phyloP scores from a whole-genome alignment of 35 echinoderm and acorn worm genomes.

The Patiria miniata region DNA sequence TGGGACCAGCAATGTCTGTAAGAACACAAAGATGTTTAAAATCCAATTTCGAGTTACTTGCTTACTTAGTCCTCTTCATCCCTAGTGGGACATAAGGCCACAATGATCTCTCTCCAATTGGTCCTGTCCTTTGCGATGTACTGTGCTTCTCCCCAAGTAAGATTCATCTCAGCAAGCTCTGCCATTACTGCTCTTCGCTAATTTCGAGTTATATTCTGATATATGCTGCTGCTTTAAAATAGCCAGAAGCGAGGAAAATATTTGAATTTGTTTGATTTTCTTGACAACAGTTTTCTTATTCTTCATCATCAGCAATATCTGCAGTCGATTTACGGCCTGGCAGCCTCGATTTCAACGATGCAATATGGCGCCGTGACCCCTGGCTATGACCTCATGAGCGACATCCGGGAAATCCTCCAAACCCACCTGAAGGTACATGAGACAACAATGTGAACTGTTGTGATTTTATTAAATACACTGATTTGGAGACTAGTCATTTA shows the following conservation, averaged over 20 bases:
- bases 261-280: no score
- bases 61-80: constrained; percentile 23
- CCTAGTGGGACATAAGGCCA: constrained; percentile 8
- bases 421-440: no score
- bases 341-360: constrained; percentile 3
- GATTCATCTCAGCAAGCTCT: constrained; percentile 26
- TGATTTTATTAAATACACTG: not conserved
- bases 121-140: constrained; percentile 13
- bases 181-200: constrained; percentile 20
- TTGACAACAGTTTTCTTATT: no score
- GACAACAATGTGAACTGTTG: no score
- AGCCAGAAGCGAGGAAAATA: no score
- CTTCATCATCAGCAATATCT: constrained; percentile 21
- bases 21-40: no score
- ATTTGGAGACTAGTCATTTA: not conserved
- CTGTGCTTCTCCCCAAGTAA: constrained; percentile 17
- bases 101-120: constrained; percentile 8
- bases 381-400: constrained; percentile 65
- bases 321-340: constrained; percentile 15
- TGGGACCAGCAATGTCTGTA: no score
- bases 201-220: no score
- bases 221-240: no score
- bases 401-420: constrained; percentile 50
- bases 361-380: constrained; percentile 62
- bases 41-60: no score